Evolutionary conservation across 2,113 vertebrate genomes (phyloP).

Genomic region (Sus scrofa): DNA sequence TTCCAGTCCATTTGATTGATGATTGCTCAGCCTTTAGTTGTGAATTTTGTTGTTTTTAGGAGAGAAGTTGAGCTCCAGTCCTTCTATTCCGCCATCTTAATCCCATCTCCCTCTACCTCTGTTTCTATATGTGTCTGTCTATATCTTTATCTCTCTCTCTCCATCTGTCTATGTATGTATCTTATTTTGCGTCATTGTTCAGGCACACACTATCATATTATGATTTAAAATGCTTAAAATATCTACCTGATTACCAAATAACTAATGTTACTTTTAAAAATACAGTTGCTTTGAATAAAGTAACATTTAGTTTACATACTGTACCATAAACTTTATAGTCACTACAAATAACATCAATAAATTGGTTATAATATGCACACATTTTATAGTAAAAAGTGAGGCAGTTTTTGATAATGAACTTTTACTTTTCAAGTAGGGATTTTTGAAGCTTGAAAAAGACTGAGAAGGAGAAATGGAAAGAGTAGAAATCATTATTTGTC

Average conservation of each 20-base stretch:
- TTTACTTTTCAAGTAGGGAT: not conserved
- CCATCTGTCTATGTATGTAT: too few relatives aligned
- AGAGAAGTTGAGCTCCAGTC: too few relatives aligned
- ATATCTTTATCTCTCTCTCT: not conserved
- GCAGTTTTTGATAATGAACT: not conserved
- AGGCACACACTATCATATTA: not conserved
- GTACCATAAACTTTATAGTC: not conserved
- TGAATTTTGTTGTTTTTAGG: too few relatives aligned
- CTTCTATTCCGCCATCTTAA: too few relatives aligned
- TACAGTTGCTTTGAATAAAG: not conserved
- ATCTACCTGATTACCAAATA: not conserved
- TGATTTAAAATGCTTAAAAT: conserved; percentile 30
- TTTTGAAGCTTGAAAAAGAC: not conserved
- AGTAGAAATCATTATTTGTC: not conserved
- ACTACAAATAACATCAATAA: not conserved
- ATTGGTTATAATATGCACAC: not conserved
- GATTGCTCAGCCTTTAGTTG: too few relatives aligned
- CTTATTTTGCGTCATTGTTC: not conserved
- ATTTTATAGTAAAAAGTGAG: not conserved
- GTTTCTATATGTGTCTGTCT: not conserved
- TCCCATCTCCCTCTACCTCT: too few relatives aligned
- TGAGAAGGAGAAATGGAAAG: not conserved
- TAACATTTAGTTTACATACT: not conserved
- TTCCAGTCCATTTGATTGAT: too few relatives aligned
- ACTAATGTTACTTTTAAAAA: not conserved